Evolutionary conservation across 2,888 invertebrate genomes (phyloP), one percentile per base, ranked within the genome.

Genomic region (Andrena praecox): DNA sequence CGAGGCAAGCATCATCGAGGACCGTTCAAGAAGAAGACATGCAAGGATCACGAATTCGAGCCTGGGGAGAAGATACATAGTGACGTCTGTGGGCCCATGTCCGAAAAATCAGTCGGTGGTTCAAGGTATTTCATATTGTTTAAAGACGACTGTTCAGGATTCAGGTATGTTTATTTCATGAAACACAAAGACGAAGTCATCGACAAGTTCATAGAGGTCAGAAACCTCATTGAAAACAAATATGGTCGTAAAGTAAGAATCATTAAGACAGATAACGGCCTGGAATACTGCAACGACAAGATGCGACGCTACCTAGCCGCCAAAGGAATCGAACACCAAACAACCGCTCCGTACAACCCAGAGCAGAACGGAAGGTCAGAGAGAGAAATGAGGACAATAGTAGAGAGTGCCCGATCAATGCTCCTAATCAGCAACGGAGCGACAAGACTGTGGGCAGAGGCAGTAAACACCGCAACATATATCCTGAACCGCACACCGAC

Each of bases 341-440:
- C 24, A 6, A 48, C 50, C 8, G 24, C 31, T 0, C 48, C 67
- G 3, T 67, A 67, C 7, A 67, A 20, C 7, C 67, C 48, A 1
- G 29, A 48, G 2, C 48, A 50, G 29, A 67, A 67, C 12, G 67
- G 67, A 8, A 52, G n/a, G 7, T 16, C 50, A 0, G 67, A 67
- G n/a, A 20, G 52, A 7, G 67, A 50, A 27, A 67, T 50, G 24
- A 29, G 67, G 16, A 52, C 67, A 27, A 29, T 67, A 10, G 52
- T 67, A 0, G 52, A 50, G 10, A 29, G 29, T n/a, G 67, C 52
- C 0, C 1, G 67, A 29, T 48, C 67, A 2, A 67, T 67, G 52
- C 12, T 67, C 12, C 8, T 48, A 2, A 3, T 2, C 48, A 48
- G 48, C 0, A 16, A 16, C 2, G 48, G 48, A 48, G 8, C 16